Conservation (phyloP, 2,797 vertebrate genomes). For the Paratrypauchen microcephalus region DNA sequence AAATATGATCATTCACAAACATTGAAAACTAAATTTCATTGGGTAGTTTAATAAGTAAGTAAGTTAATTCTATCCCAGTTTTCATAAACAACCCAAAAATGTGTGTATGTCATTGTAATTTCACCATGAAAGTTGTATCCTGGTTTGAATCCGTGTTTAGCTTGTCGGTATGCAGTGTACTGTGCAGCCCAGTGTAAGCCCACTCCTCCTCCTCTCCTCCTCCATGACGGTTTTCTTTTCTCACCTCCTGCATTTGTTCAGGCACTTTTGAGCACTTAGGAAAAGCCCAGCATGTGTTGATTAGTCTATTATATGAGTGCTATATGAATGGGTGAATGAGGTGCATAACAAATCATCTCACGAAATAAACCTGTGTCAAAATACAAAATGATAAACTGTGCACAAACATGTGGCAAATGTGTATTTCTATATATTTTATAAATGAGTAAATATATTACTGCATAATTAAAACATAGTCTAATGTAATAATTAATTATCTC, state of each 20-base stretch:
- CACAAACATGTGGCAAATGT: not conserved
- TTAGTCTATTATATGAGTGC: slow-evolving; percentile 58
- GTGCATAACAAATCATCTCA: slow-evolving; percentile 28
- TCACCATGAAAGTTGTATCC: not conserved
- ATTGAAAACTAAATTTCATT: not conserved
- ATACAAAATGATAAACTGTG: slow-evolving; percentile 22
- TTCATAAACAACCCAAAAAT: not conserved
- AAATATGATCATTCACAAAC: not conserved
- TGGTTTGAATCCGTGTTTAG: slow-evolving; percentile 39
- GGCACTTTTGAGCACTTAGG: slow-evolving; percentile 56
- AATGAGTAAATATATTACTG: not conserved
- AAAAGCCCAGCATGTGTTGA: slow-evolving; percentile 69
- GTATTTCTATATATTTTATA: not conserved
- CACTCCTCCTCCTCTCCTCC: slow-evolving; percentile 29
- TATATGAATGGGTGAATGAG: slow-evolving; percentile 68
- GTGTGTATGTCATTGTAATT: slow-evolving; percentile 3
- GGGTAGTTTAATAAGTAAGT: no score
- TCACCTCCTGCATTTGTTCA: slow-evolving; percentile 57
- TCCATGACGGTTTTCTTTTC: slow-evolving; percentile 56
- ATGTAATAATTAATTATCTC: not conserved
- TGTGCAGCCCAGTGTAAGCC: slow-evolving; percentile 45
- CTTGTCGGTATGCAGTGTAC: slow-evolving; percentile 67
- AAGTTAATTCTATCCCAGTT: no score
- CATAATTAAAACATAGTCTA: not conserved
- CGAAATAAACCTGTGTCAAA: slow-evolving; percentile 32